A percentile compares a stretch with the other conserved stretches of the same genome.
These are phyloP conservation scores for Strix aluco DNA, from an alignment of 2,113 vertebrate genomes.

Conservation along the genomic window DNA sequence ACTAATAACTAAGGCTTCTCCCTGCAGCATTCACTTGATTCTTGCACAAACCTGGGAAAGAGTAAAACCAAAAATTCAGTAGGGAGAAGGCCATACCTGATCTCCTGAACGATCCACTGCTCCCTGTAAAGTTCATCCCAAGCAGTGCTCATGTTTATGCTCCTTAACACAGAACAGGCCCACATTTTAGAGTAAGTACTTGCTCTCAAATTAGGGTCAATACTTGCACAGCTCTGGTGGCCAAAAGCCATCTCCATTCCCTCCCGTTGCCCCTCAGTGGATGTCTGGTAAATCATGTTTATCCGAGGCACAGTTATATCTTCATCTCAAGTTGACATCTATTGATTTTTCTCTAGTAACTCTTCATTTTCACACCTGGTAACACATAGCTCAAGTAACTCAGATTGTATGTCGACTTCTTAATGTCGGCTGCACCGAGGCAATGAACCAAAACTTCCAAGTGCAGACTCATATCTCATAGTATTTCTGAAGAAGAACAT, in stretches of 20 bases:
- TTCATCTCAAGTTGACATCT: neutral
- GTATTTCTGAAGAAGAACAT: neutral
- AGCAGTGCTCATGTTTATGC: neutral
- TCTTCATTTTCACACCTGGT: neutral
- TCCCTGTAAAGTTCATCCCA: neutral
- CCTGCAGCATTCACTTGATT: neutral
- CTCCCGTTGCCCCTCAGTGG: neutral
- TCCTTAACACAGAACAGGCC: neutral
- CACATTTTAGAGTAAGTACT: neutral
- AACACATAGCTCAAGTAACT: neutral
- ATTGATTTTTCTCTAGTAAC: neutral
- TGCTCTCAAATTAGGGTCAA: neutral
- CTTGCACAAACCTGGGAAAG: neutral
- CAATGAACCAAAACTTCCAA: neutral
- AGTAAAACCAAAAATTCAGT: neutral
- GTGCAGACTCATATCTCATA: neutral
- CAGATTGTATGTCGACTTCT: accelerated
- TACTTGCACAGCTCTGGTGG: accelerated
- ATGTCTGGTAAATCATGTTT: neutral
- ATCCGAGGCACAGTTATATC: neutral
- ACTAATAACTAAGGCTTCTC: slow-evolving; percentile 7
- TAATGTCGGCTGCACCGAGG: accelerated
- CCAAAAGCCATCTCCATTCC: neutral
- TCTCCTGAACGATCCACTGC: neutral
- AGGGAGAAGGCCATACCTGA: neutral